A percentile compares a stretch with the other conserved stretches of the same genome.
phyloP scores from a whole-genome alignment of 2,888 invertebrate genomes.

The Rhingia rostrata region DNA sequence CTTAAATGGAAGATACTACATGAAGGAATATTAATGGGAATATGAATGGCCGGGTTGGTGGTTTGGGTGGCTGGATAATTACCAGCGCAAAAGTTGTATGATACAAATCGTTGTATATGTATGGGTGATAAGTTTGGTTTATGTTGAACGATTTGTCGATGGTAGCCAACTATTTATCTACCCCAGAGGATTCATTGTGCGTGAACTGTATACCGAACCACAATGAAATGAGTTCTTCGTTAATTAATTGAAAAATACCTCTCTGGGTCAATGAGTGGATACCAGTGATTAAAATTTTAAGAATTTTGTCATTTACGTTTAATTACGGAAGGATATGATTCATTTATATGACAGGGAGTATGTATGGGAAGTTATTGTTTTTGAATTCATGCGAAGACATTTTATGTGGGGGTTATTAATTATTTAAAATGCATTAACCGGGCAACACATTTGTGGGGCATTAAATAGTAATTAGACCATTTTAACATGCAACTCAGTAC shows the following conservation, averaged over 20 bases:
- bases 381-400: conserved; percentile 10
- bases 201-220: conserved; percentile 27
- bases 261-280: conserved; percentile 53
- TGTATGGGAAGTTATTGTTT: conserved; percentile 51
- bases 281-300: conserved; percentile 64
- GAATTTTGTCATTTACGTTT: conserved; percentile 69
- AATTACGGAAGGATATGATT: conserved; percentile 55
- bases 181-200: conserved; percentile 45
- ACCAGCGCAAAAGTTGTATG: conserved; percentile 37
- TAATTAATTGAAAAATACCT: conserved; percentile 53
- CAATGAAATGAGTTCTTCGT: conserved; percentile 1
- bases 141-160: conserved; percentile 59
- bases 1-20: conserved; percentile 57
- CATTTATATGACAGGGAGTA: conserved; percentile 42
- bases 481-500: neutral
- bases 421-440: conserved; percentile 38
- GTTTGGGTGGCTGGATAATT: conserved; percentile 61
- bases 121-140: conserved; percentile 56
- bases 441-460: neutral
- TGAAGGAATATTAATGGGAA: conserved; percentile 61
- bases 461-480: neutral
- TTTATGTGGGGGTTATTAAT: conserved; percentile 23
- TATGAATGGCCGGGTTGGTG: conserved; percentile 50
- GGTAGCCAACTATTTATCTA: conserved; percentile 12
- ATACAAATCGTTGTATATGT: conserved; percentile 15